Percentiles rank a stretch among this genome's conserved stretches.
These are phyloP conservation scores for Netelia inedita DNA, from an alignment of 2,888 invertebrate genomes.

Conservation along the genomic window DNA sequence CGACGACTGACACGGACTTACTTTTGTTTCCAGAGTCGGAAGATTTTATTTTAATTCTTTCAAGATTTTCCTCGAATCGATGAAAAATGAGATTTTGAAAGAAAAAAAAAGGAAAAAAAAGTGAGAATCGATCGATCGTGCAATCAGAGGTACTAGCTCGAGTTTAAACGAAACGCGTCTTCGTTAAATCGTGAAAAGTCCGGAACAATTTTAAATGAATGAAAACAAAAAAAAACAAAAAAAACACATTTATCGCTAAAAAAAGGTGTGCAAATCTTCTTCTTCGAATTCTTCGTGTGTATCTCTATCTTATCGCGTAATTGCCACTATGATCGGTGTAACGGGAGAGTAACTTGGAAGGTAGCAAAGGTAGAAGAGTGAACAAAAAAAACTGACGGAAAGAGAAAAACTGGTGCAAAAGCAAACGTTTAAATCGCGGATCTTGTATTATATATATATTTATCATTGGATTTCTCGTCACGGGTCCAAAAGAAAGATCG, in stretches of 20 bases:
- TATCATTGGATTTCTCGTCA: constrained; percentile 80
- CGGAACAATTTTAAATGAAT: not conserved
- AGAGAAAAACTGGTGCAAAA: not conserved
- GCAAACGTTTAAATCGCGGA: not conserved
- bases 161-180: not conserved
- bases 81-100: not conserved
- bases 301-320: constrained; percentile 4
- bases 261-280: constrained; percentile 1
- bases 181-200: not conserved
- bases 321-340: constrained; percentile 24
- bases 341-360: not conserved
- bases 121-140: constrained; percentile 46
- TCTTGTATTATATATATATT: constrained; percentile 56
- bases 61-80: not conserved
- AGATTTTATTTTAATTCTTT: not conserved
- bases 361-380: not conserved
- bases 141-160: constrained; percentile 43
- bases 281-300: constrained; percentile 34
- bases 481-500: constrained; percentile 80
- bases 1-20: not conserved
- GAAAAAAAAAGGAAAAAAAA: not conserved
- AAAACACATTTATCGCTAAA: not conserved
- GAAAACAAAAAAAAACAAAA: constrained; percentile 22
- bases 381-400: not conserved
- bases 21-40: not conserved